Evolutionary conservation across 1,140 invertebrate species (phyloP).

Genomic region (Cheumatopsyche charites): DNA sequence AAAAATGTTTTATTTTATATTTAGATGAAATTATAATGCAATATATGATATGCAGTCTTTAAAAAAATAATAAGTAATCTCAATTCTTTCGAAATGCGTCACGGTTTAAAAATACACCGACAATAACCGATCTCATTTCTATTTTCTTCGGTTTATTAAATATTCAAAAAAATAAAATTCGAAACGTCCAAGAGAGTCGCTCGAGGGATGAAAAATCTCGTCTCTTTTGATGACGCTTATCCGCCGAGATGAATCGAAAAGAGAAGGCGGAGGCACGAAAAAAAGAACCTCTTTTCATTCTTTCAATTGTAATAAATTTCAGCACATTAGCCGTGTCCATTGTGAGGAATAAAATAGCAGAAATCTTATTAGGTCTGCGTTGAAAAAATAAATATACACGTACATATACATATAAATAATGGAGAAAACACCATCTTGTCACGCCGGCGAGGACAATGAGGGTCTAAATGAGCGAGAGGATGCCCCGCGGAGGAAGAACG

Average conservation of each 20-base stretch:
- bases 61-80: too few species aligned
- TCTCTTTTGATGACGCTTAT: neutral
- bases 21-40: too few species aligned
- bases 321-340: slow-evolving; percentile 5
- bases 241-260: slow-evolving; percentile 14
- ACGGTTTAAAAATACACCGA: too few species aligned
- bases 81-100: too few species aligned
- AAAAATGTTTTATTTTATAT: too few species aligned
- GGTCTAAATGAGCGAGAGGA: slow-evolving; percentile 15
- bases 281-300: neutral
- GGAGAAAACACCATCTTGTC: slow-evolving; percentile 8
- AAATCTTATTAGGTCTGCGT: slow-evolving; percentile 24
- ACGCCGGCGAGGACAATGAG: slow-evolving; percentile 13
- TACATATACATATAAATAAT: neutral
- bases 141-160: too few species aligned
- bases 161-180: too few species aligned
- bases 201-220: too few species aligned
- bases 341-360: slow-evolving; percentile 10
- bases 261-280: neutral
- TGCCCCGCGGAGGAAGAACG: neutral
- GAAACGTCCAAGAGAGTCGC: too few species aligned
- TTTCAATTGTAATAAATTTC: slow-evolving; percentile 14
- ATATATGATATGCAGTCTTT: too few species aligned
- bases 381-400: slow-evolving; percentile 15
- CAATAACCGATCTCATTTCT: too few species aligned